Percentiles rank a stretch among this genome's conserved stretches.
Evolutionary conservation across 2,113 vertebrate genomes (phyloP).

Genomic region (Tragelaphus buxtoni): DNA sequence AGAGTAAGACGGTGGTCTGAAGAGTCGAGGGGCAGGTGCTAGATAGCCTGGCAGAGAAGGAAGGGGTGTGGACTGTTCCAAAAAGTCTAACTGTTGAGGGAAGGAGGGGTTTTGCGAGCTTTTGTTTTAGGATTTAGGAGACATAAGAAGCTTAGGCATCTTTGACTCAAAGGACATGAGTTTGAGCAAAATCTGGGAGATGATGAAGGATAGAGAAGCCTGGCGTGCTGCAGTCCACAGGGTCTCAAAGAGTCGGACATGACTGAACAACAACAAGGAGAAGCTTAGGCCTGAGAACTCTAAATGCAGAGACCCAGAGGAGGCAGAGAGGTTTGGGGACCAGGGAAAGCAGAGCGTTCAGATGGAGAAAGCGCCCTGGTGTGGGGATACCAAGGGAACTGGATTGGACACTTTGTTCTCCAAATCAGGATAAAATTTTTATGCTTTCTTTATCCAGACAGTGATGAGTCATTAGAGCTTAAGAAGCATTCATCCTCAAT

Average conservation of each 20-base stretch:
- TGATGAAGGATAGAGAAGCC: neutral
- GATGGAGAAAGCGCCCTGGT: neutral
- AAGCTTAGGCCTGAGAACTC: neutral
- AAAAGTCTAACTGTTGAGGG: neutral
- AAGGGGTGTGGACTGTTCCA: neutral
- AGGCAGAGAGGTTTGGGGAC: neutral
- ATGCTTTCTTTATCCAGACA: neutral
- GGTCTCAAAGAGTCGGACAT: neutral
- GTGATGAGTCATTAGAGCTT: neutral
- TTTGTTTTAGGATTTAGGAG: neutral
- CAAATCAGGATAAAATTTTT: neutral
- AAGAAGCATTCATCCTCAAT: neutral
- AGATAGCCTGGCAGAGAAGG: neutral
- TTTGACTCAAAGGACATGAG: neutral
- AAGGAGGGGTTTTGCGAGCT: neutral
- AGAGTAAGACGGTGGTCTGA: neutral
- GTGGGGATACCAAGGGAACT: neutral
- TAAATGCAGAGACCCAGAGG: neutral
- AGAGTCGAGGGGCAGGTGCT: neutral
- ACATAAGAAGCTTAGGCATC: neutral
- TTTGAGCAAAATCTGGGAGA: neutral
- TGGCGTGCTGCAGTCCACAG: neutral
- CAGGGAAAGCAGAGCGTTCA: neutral
- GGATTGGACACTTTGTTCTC: neutral
- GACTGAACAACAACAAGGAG: neutral